These are phyloP conservation scores for Picathartes gymnocephalus DNA, from an alignment of 2,113 vertebrate genomes.

Conservation along the genomic window DNA sequence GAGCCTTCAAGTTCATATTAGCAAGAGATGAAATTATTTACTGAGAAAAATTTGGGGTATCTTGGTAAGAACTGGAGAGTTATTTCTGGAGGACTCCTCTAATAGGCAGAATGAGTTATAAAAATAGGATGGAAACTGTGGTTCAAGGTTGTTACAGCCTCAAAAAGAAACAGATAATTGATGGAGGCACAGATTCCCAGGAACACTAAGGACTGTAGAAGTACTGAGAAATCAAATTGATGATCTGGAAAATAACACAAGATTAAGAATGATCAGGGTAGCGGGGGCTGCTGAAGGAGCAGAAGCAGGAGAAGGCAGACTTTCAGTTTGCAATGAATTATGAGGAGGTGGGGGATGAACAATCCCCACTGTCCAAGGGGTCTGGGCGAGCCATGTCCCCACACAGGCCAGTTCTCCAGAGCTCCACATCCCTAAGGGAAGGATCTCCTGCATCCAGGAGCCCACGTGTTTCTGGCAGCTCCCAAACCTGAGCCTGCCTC, in stretches of 20 bases:
- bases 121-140: background rate
- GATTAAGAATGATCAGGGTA: conserved; percentile 14
- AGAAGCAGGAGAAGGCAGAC: background rate
- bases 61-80: background rate
- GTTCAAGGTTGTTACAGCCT: conserved; percentile 24
- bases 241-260: conserved; percentile 44
- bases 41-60: background rate
- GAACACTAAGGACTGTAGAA: conserved; percentile 9
- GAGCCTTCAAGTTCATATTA: background rate
- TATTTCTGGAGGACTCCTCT: background rate
- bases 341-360: background rate
- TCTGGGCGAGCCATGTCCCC: background rate
- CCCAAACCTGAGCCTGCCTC: background rate
- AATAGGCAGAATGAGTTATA: background rate
- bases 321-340: background rate
- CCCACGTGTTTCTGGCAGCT: background rate
- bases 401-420: background rate
- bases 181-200: conserved; percentile 19
- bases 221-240: conserved; percentile 46
- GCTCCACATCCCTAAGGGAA: background rate
- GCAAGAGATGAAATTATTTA: background rate
- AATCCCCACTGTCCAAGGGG: background rate
- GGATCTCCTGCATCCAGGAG: background rate
- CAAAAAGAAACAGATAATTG: background rate
- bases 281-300: background rate